Conservation (phyloP, 2,797 vertebrate species). For the Eospalax fontanierii region DNA sequence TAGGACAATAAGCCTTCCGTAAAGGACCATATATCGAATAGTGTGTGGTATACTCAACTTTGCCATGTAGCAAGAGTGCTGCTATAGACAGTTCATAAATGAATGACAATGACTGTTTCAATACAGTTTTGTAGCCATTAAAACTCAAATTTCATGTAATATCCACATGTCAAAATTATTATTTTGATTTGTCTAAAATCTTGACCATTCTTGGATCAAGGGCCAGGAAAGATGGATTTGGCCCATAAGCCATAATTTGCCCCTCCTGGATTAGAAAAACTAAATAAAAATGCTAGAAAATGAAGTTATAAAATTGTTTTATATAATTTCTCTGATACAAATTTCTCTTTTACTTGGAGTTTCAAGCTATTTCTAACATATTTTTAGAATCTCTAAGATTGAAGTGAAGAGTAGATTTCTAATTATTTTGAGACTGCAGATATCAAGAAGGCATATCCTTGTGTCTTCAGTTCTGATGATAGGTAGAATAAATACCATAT, state of each 20-base stretch:
- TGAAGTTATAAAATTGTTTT: constrained; percentile 7
- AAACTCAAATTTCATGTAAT: constrained; percentile 42
- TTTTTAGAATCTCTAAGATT: constrained; percentile 39
- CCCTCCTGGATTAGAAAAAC: not conserved
- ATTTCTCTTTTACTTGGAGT: not conserved
- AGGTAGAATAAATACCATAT: not conserved
- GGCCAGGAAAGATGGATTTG: not conserved
- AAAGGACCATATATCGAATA: not conserved
- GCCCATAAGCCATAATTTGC: not conserved
- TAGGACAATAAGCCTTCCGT: not conserved
- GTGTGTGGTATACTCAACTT: not conserved
- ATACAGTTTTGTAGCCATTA: not conserved
- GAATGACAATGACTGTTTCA: not conserved
- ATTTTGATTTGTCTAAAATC: constrained; percentile 50
- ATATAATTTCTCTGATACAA: constrained; percentile 33
- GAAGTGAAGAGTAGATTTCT: not conserved
- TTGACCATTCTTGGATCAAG: not conserved
- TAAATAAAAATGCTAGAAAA: not conserved
- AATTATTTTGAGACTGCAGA: not conserved
- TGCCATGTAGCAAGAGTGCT: not conserved
- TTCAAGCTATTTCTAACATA: not conserved
- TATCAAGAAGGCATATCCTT: not conserved
- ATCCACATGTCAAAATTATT: not conserved
- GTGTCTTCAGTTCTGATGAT: not conserved
- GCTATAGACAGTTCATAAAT: not conserved